Base-by-base conservation (phyloP, 2,888 invertebrate species). In the Tetragnatha montana region DNA sequence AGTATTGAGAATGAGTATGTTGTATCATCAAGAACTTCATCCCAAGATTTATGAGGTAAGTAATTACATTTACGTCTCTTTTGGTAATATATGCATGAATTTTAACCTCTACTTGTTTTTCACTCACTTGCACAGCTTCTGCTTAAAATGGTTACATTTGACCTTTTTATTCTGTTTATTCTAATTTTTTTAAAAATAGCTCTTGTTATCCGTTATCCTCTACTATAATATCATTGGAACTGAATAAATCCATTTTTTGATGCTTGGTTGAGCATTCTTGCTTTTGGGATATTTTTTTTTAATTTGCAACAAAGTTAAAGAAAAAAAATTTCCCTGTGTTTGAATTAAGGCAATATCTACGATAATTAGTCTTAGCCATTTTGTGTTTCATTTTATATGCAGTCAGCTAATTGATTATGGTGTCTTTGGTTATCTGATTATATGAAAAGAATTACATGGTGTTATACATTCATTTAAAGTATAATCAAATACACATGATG, bases 121-220 rank as follows among this genome's bases (percentile, higher is more conserved):
- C 73, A 60, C 51, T 76, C 69, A 76, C 75, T 35, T 83, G 75
- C 83, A 83, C 83, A 69, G 83, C 83, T 83, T 49, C 69, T 76
- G 69, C 83, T 83, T 73, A 22, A 19, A 73, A 60, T 10, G 10
- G 17, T 60, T 60, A 12, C 17, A 17, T 60, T 60, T 60, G 60
- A 60, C 60, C 17, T 60, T 60, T 17, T 60, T 60, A 1, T 60
- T 51, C 14, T 60, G 60, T 60, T 60, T 60, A 60, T 60, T 60
- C 17, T 60, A 60, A 60, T 10, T 17, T 17, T 17, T 60, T 60
- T 60, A 14, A n/a, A 8, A 60, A 8, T 60, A 60, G 60, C 17
- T 60, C 17, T 8, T 60, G 60, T 1, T 1, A 60, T 60, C 60
- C 60, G 17, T 17, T 60, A 14, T 60, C 4, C 60, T 60, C 17